Percentiles rank a stretch among this genome's conserved stretches.
Evolutionary conservation across 2,888 invertebrate genomes (phyloP).

Genomic region (Tiliacea aurago): DNA sequence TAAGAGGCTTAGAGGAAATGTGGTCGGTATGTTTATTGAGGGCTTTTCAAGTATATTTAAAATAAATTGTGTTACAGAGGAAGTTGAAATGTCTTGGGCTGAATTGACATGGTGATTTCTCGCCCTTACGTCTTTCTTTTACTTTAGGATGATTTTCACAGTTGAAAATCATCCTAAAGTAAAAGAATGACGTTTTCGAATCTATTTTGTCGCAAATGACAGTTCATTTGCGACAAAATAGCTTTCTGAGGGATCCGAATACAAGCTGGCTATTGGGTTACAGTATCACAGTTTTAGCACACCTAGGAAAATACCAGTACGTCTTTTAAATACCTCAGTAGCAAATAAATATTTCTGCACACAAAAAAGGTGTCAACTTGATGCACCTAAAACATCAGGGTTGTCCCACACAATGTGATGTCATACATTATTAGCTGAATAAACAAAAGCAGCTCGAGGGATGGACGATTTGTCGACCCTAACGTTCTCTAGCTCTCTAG

Average conservation of each 20-base stretch:
- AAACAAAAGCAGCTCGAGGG: conserved; percentile 64
- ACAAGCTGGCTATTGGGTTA: neutral
- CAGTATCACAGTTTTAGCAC: neutral
- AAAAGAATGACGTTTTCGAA: no score
- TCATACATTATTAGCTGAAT: conserved; percentile 68
- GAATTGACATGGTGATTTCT: conserved; percentile 35
- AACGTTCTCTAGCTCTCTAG: neutral
- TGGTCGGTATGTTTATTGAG: conserved; percentile 73
- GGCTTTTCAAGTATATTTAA: conserved; percentile 72
- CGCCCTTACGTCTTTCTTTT: neutral
- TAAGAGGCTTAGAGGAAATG: conserved; percentile 82
- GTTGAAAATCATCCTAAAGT: no score
- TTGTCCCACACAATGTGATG: conserved; percentile 66
- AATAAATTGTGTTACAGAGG: conserved; percentile 65
- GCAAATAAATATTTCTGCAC: neutral
- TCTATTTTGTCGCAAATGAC: no score
- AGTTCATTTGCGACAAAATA: neutral
- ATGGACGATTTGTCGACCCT: conserved; percentile 56
- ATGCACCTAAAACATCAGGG: conserved; percentile 64
- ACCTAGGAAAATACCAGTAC: neutral
- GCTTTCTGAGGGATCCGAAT: neutral
- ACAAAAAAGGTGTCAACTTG: conserved; percentile 66
- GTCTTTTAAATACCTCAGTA: neutral
- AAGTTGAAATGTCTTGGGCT: conserved; percentile 42
- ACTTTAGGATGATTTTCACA: neutral